phyloP scores from a whole-genome alignment of 1,140 invertebrate genomes.

The Lucilia sericata region DNA sequence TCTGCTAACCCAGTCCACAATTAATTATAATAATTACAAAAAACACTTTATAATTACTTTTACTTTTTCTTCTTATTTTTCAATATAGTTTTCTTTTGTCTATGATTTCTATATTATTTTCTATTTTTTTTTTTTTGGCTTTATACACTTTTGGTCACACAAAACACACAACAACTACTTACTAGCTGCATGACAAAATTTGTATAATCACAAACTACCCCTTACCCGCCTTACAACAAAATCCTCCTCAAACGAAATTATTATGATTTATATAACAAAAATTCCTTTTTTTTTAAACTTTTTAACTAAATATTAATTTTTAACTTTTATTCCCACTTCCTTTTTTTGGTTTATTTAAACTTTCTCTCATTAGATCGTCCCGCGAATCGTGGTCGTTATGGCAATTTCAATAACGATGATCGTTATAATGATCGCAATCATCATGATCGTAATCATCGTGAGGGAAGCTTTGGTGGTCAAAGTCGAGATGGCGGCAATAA shows the following conservation, averaged over 20 bases:
- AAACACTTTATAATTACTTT: not conserved
- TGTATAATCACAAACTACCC: not conserved
- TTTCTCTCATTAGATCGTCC: slow-evolving; percentile 54
- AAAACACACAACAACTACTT: not conserved
- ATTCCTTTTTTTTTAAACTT: too few species aligned
- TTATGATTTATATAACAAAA: not conserved
- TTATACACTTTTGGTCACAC: not conserved
- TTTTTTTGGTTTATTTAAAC: not conserved
- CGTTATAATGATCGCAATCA: slow-evolving; percentile 60
- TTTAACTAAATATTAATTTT: not conserved
- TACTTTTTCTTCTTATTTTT: not conserved
- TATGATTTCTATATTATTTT: too few species aligned
- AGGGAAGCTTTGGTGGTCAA: slow-evolving; percentile 64
- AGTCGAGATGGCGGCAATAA: slow-evolving; percentile 60
- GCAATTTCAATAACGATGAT: slow-evolving; percentile 66
- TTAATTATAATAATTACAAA: too few species aligned
- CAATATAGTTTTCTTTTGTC: too few species aligned
- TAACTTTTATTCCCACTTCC: not conserved
- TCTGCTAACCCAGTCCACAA: not conserved
- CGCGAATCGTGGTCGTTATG: slow-evolving; percentile 66
- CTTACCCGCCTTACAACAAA: slow-evolving; percentile 8
- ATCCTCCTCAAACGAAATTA: slow-evolving; percentile 2
- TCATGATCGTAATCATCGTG: slow-evolving; percentile 62
- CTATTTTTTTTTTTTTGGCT: slow-evolving; percentile 5
- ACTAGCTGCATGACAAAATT: slow-evolving; percentile 1